Evolutionary conservation across 2,113 vertebrate genomes (phyloP).

Genomic region (Dolichotis patagonum): DNA sequence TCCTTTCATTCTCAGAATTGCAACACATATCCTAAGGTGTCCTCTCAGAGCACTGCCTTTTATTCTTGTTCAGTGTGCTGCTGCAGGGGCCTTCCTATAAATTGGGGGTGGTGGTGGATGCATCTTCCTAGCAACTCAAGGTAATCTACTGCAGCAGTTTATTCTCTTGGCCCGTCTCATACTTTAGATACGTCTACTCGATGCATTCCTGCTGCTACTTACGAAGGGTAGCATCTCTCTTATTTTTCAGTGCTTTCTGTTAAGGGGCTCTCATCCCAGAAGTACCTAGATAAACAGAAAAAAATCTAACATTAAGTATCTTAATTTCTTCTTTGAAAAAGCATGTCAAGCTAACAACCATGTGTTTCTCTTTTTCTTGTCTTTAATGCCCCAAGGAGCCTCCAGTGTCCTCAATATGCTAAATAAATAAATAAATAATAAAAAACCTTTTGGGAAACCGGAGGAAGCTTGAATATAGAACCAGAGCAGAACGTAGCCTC

Average conservation of each 20-base stretch:
- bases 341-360: not conserved
- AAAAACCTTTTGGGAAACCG: not conserved
- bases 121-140: not conserved
- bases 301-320: not conserved
- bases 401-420: slow-evolving; percentile 53
- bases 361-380: not conserved
- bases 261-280: not conserved
- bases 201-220: not conserved
- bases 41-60: not conserved
- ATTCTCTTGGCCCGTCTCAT: not conserved
- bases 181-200: not conserved
- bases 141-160: not conserved
- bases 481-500: slow-evolving; percentile 61
- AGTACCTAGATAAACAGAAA: not conserved
- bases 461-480: slow-evolving; percentile 2
- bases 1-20: not conserved
- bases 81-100: not conserved
- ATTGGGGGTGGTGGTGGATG: rapidly evolving
- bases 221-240: not conserved
- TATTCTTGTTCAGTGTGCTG: not conserved
- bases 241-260: not conserved
- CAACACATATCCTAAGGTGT: not conserved
- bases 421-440: not conserved
- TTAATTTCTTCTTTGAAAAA: slow-evolving; percentile 49
- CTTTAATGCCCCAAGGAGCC: not conserved